Percentiles rank a stretch among this genome's conserved stretches.
phyloP scores from a whole-genome alignment of 2,113 vertebrate species.

The Penelope pileata region DNA sequence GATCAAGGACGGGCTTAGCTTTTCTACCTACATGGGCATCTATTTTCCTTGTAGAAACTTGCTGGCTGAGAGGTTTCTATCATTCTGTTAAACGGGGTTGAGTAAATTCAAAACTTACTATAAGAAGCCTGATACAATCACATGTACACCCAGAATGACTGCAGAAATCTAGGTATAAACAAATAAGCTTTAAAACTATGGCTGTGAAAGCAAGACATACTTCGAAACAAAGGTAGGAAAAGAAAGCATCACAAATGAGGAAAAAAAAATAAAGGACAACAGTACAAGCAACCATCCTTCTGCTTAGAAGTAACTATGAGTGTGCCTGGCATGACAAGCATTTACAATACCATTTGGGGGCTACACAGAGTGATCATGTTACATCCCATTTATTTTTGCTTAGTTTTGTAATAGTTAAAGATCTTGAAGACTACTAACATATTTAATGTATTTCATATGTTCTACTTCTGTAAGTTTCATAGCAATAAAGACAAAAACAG shows the following conservation, averaged over 20 bases:
- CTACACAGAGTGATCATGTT: neutral
- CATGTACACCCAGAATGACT: neutral
- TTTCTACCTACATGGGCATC: rapidly evolving
- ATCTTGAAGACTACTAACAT: neutral
- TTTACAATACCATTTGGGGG: neutral
- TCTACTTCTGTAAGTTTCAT: neutral
- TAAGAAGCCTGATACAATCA: neutral
- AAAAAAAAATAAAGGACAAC: neutral
- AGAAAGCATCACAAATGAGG: neutral
- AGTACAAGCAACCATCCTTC: neutral
- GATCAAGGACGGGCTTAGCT: neutral
- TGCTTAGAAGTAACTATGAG: neutral
- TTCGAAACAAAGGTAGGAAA: neutral
- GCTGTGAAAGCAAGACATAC: neutral
- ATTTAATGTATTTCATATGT: neutral
- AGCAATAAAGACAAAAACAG: neutral
- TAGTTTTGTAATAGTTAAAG: neutral
- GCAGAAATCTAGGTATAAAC: neutral
- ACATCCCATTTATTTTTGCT: neutral
- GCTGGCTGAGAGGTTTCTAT: neutral
- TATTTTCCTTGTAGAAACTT: neutral
- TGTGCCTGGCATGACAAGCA: neutral
- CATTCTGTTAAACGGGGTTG: neutral
- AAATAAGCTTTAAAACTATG: neutral
- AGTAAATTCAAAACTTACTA: neutral